phyloP scores from a whole-genome alignment of 2,113 vertebrate species.

The Callipepla squamata region DNA sequence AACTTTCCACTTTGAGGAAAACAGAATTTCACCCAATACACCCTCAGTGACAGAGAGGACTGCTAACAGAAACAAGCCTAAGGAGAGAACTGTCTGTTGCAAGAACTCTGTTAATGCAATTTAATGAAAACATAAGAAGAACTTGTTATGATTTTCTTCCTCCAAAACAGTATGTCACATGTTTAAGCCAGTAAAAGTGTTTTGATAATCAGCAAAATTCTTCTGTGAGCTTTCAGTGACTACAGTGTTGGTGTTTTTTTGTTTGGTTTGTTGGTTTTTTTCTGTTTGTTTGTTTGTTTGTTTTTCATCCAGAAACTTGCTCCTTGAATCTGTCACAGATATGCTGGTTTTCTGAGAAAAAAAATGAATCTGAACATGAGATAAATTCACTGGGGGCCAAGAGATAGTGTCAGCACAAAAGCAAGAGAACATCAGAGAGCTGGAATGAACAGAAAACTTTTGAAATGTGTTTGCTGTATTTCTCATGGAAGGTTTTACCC shows the following conservation, averaged over 20 bases:
- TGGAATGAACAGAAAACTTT: background rate
- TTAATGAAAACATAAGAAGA: background rate
- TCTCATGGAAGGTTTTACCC: background rate
- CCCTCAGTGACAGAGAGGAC: background rate
- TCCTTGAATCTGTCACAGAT: background rate
- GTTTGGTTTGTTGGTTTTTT: no score
- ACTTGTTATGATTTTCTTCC: conserved; percentile 12
- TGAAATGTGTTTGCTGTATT: background rate
- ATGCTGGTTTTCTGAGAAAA: background rate
- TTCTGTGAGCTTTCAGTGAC: background rate
- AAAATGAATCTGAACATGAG: background rate
- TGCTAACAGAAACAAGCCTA: background rate
- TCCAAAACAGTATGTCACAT: background rate
- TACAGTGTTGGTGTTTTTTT: background rate
- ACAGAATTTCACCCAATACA: background rate
- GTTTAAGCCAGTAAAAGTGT: background rate
- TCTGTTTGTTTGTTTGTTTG: no score
- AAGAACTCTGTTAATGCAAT: background rate
- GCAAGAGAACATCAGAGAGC: background rate
- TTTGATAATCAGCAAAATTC: background rate
- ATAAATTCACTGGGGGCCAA: background rate
- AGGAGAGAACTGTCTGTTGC: background rate
- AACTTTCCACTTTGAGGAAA: background rate
- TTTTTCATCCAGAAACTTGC: background rate
- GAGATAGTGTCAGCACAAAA: background rate